These are phyloP conservation scores for Lithodes maja DNA, from an alignment of 2,888 invertebrate genomes.

Conservation along the genomic window DNA sequence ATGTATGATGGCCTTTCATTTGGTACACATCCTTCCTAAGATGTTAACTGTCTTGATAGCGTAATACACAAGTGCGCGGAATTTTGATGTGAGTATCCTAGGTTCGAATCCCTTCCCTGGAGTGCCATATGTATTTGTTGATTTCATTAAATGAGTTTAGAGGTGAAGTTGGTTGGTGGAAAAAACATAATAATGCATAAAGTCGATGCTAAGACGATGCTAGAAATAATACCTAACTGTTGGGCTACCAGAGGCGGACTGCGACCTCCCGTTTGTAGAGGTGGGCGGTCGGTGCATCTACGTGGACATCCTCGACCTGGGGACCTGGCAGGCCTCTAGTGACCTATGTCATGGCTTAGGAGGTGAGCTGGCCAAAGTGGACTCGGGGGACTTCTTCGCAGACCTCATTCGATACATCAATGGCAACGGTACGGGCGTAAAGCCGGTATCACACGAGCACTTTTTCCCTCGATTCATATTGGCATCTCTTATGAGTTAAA, in stretches of 20 bases:
- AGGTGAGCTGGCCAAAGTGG: neutral
- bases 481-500: too few species aligned
- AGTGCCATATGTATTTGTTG: too few species aligned
- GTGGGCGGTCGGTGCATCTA: neutral
- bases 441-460: too few species aligned
- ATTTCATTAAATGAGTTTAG: too few species aligned
- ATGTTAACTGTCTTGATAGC: too few species aligned
- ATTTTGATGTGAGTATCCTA: neutral
- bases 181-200: too few species aligned
- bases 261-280: neutral
- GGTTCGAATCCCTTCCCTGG: neutral
- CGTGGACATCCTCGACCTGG: neutral
- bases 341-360: neutral
- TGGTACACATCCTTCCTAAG: too few species aligned
- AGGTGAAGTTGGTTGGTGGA: too few species aligned
- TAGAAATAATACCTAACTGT: too few species aligned
- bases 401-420: neutral
- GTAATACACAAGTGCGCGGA: neutral
- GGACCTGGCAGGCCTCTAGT: neutral
- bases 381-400: neutral
- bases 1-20: too few species aligned
- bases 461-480: too few species aligned
- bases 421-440: conserved; percentile 6
- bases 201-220: too few species aligned
- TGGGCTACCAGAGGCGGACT: neutral